phyloP scores from a whole-genome alignment of 2,797 vertebrate genomes.

The Leptodactylus fallax region DNA sequence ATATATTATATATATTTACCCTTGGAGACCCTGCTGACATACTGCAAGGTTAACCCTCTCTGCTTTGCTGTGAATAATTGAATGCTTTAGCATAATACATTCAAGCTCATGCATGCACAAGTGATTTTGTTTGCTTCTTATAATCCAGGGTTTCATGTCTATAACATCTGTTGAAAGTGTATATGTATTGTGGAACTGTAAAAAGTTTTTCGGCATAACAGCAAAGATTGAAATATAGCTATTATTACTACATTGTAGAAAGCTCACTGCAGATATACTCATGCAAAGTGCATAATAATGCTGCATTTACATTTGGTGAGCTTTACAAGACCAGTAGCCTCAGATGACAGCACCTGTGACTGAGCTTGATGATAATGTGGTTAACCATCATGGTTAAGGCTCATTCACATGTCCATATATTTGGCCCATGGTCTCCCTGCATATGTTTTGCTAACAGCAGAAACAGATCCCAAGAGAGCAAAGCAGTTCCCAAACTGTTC shows the following conservation, averaged over 20 bases:
- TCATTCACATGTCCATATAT: not conserved
- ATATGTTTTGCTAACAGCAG: not conserved
- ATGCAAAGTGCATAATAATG: slow-evolving; percentile 13
- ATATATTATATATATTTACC: slow-evolving; percentile 31
- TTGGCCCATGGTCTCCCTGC: not conserved
- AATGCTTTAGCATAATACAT: slow-evolving; percentile 39
- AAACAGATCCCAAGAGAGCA: not conserved
- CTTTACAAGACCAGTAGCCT: not conserved
- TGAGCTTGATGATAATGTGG: slow-evolving; percentile 2
- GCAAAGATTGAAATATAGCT: slow-evolving; percentile 3
- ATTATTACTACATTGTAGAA: slow-evolving; percentile 17
- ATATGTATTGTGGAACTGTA: slow-evolving; percentile 20
- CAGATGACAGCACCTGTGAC: slow-evolving; percentile 19
- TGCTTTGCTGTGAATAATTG: slow-evolving; percentile 36
- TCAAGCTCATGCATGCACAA: slow-evolving; percentile 42
- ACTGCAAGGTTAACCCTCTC: slow-evolving; percentile 40
- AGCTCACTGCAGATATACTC: not conserved
- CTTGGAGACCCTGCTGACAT: slow-evolving; percentile 10
- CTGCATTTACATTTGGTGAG: slow-evolving; percentile 13
- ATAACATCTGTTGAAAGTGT: slow-evolving; percentile 39
- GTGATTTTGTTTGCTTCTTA: slow-evolving; percentile 47
- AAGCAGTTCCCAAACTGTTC: not conserved
- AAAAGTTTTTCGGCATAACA: slow-evolving; percentile 8
- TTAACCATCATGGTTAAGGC: not conserved
- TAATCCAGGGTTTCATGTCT: slow-evolving; percentile 33